Evolutionary conservation across 2,888 invertebrate genomes (phyloP).

Genomic region (Torymus texanus): DNA sequence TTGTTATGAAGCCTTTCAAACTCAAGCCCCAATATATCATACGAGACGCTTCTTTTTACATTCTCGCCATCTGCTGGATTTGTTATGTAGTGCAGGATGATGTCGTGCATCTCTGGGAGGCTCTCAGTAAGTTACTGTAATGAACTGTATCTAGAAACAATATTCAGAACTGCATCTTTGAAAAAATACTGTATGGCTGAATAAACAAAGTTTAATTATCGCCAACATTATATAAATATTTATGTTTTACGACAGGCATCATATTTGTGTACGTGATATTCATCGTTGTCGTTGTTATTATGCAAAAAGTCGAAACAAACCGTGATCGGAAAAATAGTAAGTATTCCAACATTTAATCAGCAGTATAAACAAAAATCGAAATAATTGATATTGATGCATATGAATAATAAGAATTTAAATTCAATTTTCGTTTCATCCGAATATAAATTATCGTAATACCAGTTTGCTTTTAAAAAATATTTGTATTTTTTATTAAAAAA

Average conservation of each 20-base stretch:
- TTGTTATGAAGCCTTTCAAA: slow-evolving; percentile 77
- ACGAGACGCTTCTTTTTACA: slow-evolving; percentile 69
- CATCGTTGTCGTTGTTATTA: slow-evolving; percentile 75
- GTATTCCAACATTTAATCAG: background rate
- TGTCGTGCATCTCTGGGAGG: slow-evolving; percentile 75
- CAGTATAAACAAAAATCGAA: too few species aligned
- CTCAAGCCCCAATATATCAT: slow-evolving; percentile 64
- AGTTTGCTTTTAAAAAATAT: too few species aligned
- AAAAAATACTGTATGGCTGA: background rate
- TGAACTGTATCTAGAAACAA: too few species aligned
- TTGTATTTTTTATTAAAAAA: too few species aligned
- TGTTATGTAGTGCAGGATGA: slow-evolving; percentile 75
- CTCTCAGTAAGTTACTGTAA: slow-evolving; percentile 70
- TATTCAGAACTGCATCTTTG: background rate
- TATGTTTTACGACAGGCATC: slow-evolving; percentile 68
- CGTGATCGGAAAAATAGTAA: slow-evolving; percentile 18
- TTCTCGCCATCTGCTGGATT: slow-evolving; percentile 76
- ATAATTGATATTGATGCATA: too few species aligned
- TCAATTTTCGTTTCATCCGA: too few species aligned
- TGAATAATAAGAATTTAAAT: background rate
- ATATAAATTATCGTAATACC: too few species aligned
- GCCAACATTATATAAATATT: background rate
- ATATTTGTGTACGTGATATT: slow-evolving; percentile 75
- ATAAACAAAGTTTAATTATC: background rate
- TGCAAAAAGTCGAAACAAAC: slow-evolving; percentile 62